Evolutionary conservation across 1,140 invertebrate species (phyloP).

Genomic region (Penaeus indicus): DNA sequence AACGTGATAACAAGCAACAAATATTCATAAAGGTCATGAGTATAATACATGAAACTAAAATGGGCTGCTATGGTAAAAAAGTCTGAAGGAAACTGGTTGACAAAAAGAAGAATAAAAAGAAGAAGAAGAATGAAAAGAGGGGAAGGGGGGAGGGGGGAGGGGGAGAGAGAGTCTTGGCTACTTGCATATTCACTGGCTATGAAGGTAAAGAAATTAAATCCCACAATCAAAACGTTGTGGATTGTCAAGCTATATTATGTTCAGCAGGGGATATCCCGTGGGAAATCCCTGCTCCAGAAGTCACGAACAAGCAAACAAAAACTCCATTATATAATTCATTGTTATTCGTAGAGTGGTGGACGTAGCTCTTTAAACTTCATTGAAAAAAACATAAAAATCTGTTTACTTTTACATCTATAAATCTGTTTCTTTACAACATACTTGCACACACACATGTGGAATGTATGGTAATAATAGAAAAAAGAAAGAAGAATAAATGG

Average conservation of each 20-base stretch:
- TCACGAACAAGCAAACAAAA: too few species aligned
- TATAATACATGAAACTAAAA: neutral
- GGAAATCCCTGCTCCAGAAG: neutral
- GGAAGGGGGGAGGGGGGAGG: too few species aligned
- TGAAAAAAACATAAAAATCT: neutral
- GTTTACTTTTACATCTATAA: neutral
- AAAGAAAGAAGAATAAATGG: neutral
- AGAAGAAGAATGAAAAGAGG: neutral
- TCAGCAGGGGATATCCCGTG: neutral
- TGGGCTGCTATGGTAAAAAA: neutral
- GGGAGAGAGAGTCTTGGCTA: neutral
- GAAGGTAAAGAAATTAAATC: neutral
- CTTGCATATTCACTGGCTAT: neutral
- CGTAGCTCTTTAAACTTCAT: neutral
- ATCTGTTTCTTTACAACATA: neutral
- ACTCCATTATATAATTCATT: neutral
- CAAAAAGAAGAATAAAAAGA: neutral
- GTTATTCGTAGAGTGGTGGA: neutral
- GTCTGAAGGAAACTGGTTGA: neutral
- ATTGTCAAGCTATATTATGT: slow-evolving; percentile 18
- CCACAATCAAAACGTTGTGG: neutral
- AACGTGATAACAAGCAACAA: neutral
- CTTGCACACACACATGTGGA: neutral
- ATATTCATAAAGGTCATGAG: neutral
- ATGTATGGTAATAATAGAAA: neutral